Evolutionary conservation across 2,888 invertebrate species (phyloP), one percentile per base, ranked within the genome.

Genomic region (Phanerotoma sp.): DNA sequence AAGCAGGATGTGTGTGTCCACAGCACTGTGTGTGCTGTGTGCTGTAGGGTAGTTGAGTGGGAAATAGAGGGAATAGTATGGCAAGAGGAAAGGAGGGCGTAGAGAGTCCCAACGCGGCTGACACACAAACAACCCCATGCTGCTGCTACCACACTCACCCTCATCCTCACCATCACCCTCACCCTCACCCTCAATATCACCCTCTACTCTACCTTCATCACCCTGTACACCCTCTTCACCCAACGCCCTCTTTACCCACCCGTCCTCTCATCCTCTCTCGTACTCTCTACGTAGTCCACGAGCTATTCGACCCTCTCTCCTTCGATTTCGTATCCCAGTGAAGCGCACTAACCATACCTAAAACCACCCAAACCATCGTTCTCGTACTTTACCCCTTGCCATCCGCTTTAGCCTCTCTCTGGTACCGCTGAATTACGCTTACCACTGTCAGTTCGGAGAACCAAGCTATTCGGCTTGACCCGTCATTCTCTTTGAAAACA

Each of bases 21-120:
- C 57, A 44, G 55, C 38, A 54, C 50, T 55, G 52, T 51, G 57
- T 57, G 55, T 32, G 52, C 50, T 55, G 52, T 51, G 57, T 57
- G 51, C 45, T 60, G 57, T 59, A 60, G 58, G 62, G 66, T 66
- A 65, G 69, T 69, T 64, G 72, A 68, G 68, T 64, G 66, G 69
- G 71, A 67, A 65, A 66, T 63, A 50, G 60, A 64, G 62, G 62
- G 44, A 57, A 58, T 48, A 46, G 51, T 54, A 52, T 57, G 57
- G 53, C 37, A 56, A 53, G 58, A 58, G 50, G 37, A 55, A 45
- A 49, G 58, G 54, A 56, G 58, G 42, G 40, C 37, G 52, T 51
- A 57, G 61, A 61, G 58, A 68, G 70, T 73, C 73, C 72, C 75
- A 73, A 70, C 67, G 75, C 72, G 74, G 70, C 76, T 77, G 76